Conservation (phyloP, 2,888 invertebrate genomes). For the Dione juno region DNA sequence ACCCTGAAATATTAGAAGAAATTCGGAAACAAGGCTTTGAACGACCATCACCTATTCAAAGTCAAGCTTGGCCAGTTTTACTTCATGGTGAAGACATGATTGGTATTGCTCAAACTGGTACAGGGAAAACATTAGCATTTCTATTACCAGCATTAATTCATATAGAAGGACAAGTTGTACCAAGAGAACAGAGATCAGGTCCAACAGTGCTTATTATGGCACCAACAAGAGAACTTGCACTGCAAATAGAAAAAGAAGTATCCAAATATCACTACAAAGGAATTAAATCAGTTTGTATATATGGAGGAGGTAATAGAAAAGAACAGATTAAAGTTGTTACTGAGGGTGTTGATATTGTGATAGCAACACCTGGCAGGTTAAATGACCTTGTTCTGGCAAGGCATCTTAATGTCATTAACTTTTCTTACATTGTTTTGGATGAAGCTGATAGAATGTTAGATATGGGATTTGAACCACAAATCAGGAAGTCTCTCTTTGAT, state of each 20-base stretch:
- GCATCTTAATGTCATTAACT: slow-evolving; percentile 88
- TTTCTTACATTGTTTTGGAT: slow-evolving; percentile 95
- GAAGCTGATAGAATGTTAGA: slow-evolving; percentile 96
- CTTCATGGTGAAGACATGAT: slow-evolving; percentile 96
- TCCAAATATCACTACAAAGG: slow-evolving; percentile 93
- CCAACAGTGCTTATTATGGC: slow-evolving; percentile 95
- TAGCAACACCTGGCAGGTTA: slow-evolving; percentile 96
- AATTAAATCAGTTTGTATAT: slow-evolving; percentile 95
- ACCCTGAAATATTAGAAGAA: slow-evolving; percentile 92
- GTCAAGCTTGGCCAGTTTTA: slow-evolving; percentile 97
- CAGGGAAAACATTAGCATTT: slow-evolving; percentile 97
- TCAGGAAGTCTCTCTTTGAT: slow-evolving; percentile 90
- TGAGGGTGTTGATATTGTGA: slow-evolving; percentile 95
- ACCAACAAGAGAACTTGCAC: slow-evolving; percentile 95
- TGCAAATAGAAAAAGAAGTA: slow-evolving; percentile 96
- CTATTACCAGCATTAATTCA: slow-evolving; percentile 96
- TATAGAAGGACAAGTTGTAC: slow-evolving; percentile 92
- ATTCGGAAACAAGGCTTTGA: slow-evolving; percentile 91
- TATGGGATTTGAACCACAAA: slow-evolving; percentile 95
- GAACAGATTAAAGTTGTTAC: slow-evolving; percentile 90
- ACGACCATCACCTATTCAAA: slow-evolving; percentile 95
- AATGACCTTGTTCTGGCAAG: slow-evolving; percentile 92
- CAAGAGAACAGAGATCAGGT: slow-evolving; percentile 88
- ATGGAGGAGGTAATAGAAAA: slow-evolving; percentile 93
- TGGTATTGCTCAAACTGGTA: slow-evolving; percentile 98